Conservation (phyloP, 2,113 vertebrate species). For the Mastomys natalensis region DNA sequence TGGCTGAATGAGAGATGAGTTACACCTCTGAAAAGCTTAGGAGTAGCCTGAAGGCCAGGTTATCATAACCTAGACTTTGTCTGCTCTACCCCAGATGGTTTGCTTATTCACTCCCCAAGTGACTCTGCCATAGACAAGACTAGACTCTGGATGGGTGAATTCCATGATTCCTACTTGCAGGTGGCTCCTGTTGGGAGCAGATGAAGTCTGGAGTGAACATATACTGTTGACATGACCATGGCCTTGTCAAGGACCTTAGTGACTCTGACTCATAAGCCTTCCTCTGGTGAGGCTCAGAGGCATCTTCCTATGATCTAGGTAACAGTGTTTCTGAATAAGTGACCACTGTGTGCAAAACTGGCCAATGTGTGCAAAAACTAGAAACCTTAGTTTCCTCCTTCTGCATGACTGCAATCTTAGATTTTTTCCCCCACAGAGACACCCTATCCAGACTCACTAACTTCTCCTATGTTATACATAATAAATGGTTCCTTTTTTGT, state of each 20-base stretch:
- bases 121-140: background rate
- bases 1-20: background rate
- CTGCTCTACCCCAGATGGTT: background rate
- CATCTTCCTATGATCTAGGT: background rate
- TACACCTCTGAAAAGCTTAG: background rate
- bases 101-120: rapidly evolving
- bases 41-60: background rate
- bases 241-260: background rate
- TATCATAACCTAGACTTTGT: background rate
- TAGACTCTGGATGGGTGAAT: background rate
- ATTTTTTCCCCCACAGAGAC: background rate
- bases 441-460: background rate
- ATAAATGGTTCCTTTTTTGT: background rate
- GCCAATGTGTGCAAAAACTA: background rate
- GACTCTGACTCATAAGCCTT: background rate
- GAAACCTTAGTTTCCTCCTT: background rate
- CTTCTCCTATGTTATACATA: background rate
- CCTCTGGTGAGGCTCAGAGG: background rate
- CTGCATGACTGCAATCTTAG: background rate
- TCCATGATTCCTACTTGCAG: background rate
- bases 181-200: background rate
- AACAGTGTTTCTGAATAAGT: background rate
- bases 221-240: background rate
- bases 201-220: background rate
- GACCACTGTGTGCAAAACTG: background rate